Base-by-base conservation (phyloP, 2,888 invertebrate genomes). In the Limnephilus lunatus region DNA sequence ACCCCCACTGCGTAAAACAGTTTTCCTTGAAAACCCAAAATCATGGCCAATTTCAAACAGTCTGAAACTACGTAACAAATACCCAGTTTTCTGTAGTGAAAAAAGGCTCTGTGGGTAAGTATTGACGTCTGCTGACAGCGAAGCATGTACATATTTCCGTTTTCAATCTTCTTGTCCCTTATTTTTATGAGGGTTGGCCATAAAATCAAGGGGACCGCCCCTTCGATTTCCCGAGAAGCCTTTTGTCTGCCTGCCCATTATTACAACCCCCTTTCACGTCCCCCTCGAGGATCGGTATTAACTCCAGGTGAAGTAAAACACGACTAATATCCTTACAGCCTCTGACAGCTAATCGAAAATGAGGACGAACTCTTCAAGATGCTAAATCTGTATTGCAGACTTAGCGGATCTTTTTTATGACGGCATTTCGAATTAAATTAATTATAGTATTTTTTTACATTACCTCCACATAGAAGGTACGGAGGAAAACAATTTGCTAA, bases 171-270 rank as follows among this genome's bases (percentile, higher is more conserved):
- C 48, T n/a, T 53, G 89, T 68, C 68, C 83, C 44, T 44, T 91
- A 91, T 85, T 91, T 91, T 91, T 91, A 91, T 89, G 91, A 91
- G 91, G 91, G 91, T 91, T 14, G 19, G 44, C 90, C 31, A 32
- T 91, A 91, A 85, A 91, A 91, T 80, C 86, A 14, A 15, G 32
- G 35, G 39, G 85, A 85, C 80, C 68, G 53, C 48, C 81, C 85
- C 85, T 80, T 91, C 80, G 68, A 80, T 85, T 83, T 91, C 68
- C 35, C 80, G 68, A 68, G 90, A 80, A 44, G 53, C 30, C 68
- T 85, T 85, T 86, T 91, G 90, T 85, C 53, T 86, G 85, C 83
- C 80, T 91, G 85, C 81, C 81, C 80, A 91, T 86, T 91, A 91
- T 91, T 85, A n/a, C 39, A 35, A 35, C 86, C 86, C 86, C 44